phyloP scores from a whole-genome alignment of 2,888 invertebrate genomes.

The Heliconius erato region DNA sequence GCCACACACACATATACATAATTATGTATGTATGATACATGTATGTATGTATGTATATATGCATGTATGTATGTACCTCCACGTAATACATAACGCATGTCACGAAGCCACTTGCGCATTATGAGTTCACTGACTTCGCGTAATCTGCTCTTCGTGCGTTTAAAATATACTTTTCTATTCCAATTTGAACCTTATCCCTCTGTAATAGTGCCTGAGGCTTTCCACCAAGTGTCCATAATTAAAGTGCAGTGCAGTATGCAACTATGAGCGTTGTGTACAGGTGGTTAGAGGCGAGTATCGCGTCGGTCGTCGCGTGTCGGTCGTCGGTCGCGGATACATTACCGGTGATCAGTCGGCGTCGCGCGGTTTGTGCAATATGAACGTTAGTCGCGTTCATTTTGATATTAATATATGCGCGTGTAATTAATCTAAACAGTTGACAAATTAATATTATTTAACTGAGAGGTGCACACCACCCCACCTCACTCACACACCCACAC shows the following conservation, averaged over 20 bases:
- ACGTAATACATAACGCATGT: slow-evolving; percentile 28
- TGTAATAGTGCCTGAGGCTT: not conserved
- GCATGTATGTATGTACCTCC: not conserved
- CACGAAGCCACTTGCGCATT: slow-evolving; percentile 42
- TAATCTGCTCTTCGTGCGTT: slow-evolving; percentile 38
- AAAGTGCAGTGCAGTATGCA: not conserved
- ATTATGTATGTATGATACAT: not conserved
- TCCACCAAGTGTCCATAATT: slow-evolving; percentile 4
- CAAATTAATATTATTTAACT: slow-evolving; percentile 2
- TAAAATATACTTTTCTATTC: slow-evolving; percentile 19
- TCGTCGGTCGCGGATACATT: slow-evolving; percentile 21
- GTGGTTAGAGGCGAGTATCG: not conserved
- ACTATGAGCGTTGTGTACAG: not conserved
- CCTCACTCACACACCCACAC: not conserved
- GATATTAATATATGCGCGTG: slow-evolving; percentile 1
- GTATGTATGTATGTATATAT: not conserved
- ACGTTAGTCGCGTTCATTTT: slow-evolving; percentile 16
- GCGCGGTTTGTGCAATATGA: slow-evolving; percentile 23
- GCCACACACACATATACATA: not conserved
- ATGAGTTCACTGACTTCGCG: slow-evolving; percentile 38
- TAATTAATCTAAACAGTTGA: slow-evolving; percentile 28
- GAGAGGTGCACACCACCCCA: too few species aligned
- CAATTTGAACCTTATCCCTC: slow-evolving; percentile 3
- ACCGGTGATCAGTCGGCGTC: slow-evolving; percentile 29
- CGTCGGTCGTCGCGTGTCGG: not conserved